Percentiles rank a stretch among this genome's conserved stretches.
Conservation (phyloP, 2,888 invertebrate genomes). For the Sycophila texana region DNA sequence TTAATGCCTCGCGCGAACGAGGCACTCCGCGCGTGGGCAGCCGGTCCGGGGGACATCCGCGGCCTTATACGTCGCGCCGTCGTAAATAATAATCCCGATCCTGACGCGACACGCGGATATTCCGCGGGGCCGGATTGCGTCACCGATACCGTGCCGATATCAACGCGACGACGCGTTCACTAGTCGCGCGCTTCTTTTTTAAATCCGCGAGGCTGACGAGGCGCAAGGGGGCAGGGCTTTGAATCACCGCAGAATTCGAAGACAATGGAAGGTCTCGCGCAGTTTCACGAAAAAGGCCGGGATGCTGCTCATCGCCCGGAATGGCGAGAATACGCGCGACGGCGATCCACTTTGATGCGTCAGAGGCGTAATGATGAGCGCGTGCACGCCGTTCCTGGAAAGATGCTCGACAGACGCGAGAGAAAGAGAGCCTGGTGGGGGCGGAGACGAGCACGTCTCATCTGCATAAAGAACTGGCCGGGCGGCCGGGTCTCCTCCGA, state of each 20-base stretch:
- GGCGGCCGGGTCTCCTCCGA: no score
- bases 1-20: constrained; percentile 54
- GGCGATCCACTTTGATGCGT: constrained; percentile 51
- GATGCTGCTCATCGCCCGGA: constrained; percentile 48
- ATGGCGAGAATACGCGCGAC: constrained; percentile 46
- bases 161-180: no score
- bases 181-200: no score
- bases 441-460: neutral
- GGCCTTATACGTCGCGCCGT: constrained; percentile 63
- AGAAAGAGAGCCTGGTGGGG: neutral
- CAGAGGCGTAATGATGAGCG: constrained; percentile 54
- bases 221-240: constrained; percentile 8
- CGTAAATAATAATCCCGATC: constrained; percentile 69
- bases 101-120: constrained; percentile 5
- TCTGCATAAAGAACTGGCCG: neutral
- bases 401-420: constrained; percentile 17
- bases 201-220: neutral
- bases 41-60: constrained; percentile 62
- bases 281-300: constrained; percentile 41
- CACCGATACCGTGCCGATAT: neutral
- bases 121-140: neutral
- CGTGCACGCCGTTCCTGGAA: constrained; percentile 39
- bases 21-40: constrained; percentile 61
- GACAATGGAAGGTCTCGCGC: constrained; percentile 47
- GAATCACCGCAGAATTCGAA: constrained; percentile 43